Evolutionary conservation across 2,113 vertebrate species (phyloP).

Genomic region (Rhynchomys soricoides): DNA sequence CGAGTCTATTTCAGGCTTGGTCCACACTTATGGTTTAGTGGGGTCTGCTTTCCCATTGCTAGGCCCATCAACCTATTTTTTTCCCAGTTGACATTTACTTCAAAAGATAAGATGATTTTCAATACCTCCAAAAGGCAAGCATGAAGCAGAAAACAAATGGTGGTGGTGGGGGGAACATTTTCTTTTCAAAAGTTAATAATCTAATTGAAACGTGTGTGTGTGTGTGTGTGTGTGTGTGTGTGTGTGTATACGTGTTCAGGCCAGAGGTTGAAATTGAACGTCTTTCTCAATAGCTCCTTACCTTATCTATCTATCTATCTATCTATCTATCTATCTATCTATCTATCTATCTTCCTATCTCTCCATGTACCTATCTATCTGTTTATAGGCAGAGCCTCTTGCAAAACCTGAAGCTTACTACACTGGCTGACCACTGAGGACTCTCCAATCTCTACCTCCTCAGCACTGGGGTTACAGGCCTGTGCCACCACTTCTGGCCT

Average conservation of each 20-base stretch:
- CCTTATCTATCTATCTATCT: neutral
- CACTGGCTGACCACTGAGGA: neutral
- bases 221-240: neutral
- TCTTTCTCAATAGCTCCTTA: neutral
- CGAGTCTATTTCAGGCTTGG: neutral
- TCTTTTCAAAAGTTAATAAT: conserved; percentile 35
- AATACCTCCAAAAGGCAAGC: neutral
- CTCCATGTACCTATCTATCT: no score
- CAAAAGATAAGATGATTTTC: conserved; percentile 27
- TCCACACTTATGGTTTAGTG: conserved; percentile 7
- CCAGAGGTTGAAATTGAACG: neutral
- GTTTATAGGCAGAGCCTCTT: no score
- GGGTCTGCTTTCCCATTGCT: neutral
- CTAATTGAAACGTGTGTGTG: conserved; percentile 17
- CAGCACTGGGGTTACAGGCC: neutral
- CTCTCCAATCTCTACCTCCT: neutral
- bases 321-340: no score
- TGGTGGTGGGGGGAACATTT: neutral
- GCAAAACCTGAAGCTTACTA: neutral
- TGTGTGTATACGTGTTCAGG: neutral
- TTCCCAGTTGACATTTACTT: conserved; percentile 32
- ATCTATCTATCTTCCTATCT: no score
- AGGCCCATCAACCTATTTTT: conserved; percentile 28
- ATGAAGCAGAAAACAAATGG: neutral
- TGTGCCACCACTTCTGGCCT: neutral